phyloP scores from a whole-genome alignment of 2,888 invertebrate species.

The Cheilosia impressa region DNA sequence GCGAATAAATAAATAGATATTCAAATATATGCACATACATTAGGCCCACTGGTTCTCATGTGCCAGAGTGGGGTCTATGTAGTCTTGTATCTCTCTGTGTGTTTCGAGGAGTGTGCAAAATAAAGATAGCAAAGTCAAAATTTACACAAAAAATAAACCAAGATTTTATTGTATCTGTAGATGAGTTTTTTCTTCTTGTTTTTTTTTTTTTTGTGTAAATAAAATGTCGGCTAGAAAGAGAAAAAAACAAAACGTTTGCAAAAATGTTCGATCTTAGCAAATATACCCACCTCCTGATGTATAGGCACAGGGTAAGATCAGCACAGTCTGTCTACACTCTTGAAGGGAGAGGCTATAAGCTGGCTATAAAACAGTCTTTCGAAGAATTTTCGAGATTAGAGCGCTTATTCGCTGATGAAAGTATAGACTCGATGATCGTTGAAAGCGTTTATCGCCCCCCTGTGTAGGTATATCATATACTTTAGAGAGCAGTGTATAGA shows the following conservation, averaged over 20 bases:
- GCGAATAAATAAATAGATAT: conserved; percentile 62
- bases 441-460: conserved; percentile 25
- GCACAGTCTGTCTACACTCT: conserved; percentile 32
- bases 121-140: conserved; percentile 54
- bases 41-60: conserved; percentile 62
- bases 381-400: conserved; percentile 65
- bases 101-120: conserved; percentile 68
- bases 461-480: background rate
- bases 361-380: conserved; percentile 14
- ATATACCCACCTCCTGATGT: conserved; percentile 58
- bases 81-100: conserved; percentile 44
- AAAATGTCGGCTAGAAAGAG: conserved; percentile 41
- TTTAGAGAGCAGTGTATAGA: conserved; percentile 37
- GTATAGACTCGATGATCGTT: conserved; percentile 33
- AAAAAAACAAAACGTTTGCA: conserved; percentile 51
- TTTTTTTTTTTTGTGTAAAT: background rate
- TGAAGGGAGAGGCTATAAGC: conserved; percentile 17
- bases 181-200: conserved; percentile 26
- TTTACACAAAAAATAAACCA: conserved; percentile 43
- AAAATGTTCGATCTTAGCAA: conserved; percentile 42
- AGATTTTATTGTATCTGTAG: conserved; percentile 47
- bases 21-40: conserved; percentile 75
- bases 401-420: conserved; percentile 59
- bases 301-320: conserved; percentile 38
- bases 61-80: conserved; percentile 49